Percentiles rank a stretch among this genome's conserved stretches.
phyloP scores from a whole-genome alignment of 2,888 invertebrate genomes.

The Lampropteryx suffumata region DNA sequence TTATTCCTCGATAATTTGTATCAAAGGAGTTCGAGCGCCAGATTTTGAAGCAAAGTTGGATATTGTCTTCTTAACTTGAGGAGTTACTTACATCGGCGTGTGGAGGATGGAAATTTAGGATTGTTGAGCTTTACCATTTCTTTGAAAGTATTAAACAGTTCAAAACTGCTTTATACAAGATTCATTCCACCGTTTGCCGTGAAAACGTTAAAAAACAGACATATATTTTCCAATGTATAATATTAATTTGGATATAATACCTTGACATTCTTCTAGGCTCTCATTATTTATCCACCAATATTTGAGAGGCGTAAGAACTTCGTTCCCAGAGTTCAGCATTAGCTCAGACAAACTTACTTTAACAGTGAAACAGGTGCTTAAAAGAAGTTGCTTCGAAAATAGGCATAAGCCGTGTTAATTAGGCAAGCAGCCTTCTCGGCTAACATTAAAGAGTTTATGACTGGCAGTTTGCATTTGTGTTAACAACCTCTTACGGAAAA shows the following conservation, averaged over 20 bases:
- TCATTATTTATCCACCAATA: too few relatives aligned
- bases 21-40: slow-evolving; percentile 43
- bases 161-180: too few relatives aligned
- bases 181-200: too few relatives aligned
- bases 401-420: slow-evolving; percentile 8
- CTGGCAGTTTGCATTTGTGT: slow-evolving; percentile 40
- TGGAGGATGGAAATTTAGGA: not conserved
- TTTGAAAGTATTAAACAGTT: too few relatives aligned
- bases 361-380: not conserved
- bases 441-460: slow-evolving; percentile 45
- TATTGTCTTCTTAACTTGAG: slow-evolving; percentile 22
- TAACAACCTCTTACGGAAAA: slow-evolving; percentile 26
- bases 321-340: too few relatives aligned
- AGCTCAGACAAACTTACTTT: too few relatives aligned
- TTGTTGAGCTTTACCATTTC: not conserved
- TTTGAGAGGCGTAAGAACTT: too few relatives aligned
- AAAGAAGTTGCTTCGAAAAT: not conserved
- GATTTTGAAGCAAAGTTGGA: slow-evolving; percentile 26
- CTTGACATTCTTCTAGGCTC: too few relatives aligned
- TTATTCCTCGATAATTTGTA: slow-evolving; percentile 48
- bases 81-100: slow-evolving; percentile 8
- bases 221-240: too few relatives aligned
- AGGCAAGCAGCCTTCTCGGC: slow-evolving; percentile 10
- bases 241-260: too few relatives aligned
- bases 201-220: too few relatives aligned